These are phyloP conservation scores for Lithobates pipiens DNA, from an alignment of 2,797 vertebrate species.

Conservation along the genomic window DNA sequence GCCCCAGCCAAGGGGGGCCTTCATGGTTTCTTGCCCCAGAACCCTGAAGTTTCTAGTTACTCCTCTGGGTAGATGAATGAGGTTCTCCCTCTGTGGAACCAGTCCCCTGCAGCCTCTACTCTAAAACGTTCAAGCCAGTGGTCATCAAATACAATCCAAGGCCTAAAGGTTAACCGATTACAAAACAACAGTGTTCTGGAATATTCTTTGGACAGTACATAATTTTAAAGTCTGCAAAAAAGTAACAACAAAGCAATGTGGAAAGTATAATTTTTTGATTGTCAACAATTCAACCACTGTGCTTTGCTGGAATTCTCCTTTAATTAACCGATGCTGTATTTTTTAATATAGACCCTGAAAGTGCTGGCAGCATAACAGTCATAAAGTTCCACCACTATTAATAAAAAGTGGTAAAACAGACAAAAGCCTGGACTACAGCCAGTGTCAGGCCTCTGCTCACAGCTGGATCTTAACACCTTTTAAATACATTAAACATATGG, in stretches of 20 bases:
- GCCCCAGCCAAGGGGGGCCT: no score
- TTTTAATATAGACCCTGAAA: neutral
- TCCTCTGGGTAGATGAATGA: no score
- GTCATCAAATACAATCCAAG: no score
- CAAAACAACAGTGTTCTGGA: neutral
- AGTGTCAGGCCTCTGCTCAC: slow-evolving; percentile 19
- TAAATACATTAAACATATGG: slow-evolving; percentile 46
- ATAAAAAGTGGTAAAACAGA: slow-evolving; percentile 6
- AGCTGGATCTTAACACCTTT: slow-evolving; percentile 46
- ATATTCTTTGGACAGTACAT: neutral
- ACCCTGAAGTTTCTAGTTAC: no score
- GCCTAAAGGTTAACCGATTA: neutral
- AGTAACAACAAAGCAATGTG: neutral
- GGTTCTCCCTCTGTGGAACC: no score
- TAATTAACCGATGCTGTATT: neutral
- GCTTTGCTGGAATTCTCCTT: neutral
- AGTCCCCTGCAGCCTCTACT: no score
- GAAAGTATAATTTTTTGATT: neutral
- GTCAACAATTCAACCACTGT: neutral
- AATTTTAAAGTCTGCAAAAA: neutral
- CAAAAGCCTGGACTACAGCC: slow-evolving; percentile 24
- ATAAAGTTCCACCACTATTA: neutral
- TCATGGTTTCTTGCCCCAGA: no score
- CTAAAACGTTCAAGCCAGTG: no score
- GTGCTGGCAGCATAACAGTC: neutral